Conservation (phyloP, 2,113 vertebrate species). For the Pagrus major region DNA sequence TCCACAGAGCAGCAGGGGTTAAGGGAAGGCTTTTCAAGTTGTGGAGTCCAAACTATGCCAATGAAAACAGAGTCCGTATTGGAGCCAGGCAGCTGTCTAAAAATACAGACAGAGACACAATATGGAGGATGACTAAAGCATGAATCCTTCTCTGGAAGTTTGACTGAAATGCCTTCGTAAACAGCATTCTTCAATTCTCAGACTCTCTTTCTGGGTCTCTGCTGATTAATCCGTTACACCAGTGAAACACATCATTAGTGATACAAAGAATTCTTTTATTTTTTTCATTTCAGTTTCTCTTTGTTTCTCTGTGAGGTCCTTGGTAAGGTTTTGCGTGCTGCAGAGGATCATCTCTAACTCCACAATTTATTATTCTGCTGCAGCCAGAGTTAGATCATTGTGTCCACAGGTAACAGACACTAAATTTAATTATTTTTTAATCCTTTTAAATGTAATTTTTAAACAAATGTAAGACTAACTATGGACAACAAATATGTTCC, state of each 20-base stretch:
- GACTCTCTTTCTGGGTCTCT: constrained; percentile 6
- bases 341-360: neutral
- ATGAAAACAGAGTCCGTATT: constrained; percentile 79
- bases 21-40: constrained; percentile 81
- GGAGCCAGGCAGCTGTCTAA: constrained; percentile 81
- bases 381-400: neutral
- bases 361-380: neutral
- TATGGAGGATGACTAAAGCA: constrained; percentile 75
- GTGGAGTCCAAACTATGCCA: constrained; percentile 79
- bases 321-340: neutral
- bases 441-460: no score
- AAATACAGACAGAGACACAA: constrained; percentile 82
- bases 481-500: no score
- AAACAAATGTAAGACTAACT: no score
- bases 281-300: neutral
- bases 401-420: no score
- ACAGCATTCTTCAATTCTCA: constrained; percentile 22
- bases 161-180: constrained; percentile 52
- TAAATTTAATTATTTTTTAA: no score
- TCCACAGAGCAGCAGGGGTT: constrained; percentile 67
- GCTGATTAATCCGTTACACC: constrained; percentile 30
- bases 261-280: constrained; percentile 13
- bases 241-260: constrained; percentile 14
- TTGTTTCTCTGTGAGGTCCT: neutral
- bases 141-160: constrained; percentile 64